Conservation (phyloP, 1,140 invertebrate genomes). For the Zaprionus ornatus region DNA sequence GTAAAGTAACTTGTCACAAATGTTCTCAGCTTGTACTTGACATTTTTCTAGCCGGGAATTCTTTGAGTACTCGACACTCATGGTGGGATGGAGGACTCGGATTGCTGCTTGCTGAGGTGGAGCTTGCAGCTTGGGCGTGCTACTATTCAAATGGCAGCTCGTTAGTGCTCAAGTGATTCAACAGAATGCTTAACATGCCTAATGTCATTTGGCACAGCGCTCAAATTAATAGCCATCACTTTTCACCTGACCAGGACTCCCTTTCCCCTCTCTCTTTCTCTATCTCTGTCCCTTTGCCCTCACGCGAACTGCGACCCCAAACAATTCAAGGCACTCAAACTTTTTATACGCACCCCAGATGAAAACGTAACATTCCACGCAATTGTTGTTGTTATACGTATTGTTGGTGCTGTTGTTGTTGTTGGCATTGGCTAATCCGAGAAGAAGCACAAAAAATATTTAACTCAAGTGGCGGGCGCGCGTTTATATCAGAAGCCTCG, state of each 20-base stretch:
- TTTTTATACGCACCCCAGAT: conserved; percentile 68
- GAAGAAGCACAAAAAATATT: conserved; percentile 39
- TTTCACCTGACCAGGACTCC: conserved; percentile 72
- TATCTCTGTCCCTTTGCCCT: not conserved
- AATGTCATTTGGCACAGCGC: conserved; percentile 77
- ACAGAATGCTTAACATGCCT: conserved; percentile 80
- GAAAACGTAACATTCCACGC: conserved; percentile 61
- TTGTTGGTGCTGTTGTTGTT: not conserved
- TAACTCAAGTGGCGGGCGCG: conserved; percentile 67
- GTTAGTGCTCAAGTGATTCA: conserved; percentile 78
- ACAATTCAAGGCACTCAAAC: conserved; percentile 28
- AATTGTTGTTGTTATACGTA: conserved; percentile 31
- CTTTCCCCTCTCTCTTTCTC: not conserved
- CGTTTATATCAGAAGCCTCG: conserved; percentile 70
- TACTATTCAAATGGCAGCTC: conserved; percentile 79
- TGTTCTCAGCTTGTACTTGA: conserved; percentile 9
- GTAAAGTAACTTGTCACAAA: conserved; percentile 42
- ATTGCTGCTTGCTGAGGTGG: conserved; percentile 20
- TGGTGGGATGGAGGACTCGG: conserved; percentile 1
- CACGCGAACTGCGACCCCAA: conserved; percentile 18
- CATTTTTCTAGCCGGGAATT: conserved; percentile 27
- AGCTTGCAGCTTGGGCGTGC: conserved; percentile 33
- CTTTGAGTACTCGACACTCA: conserved; percentile 33
- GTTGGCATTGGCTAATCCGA: conserved; percentile 61
- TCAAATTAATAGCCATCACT: conserved; percentile 80